Conservation (phyloP, 2,797 vertebrate species). For the Valencia hispanica region DNA sequence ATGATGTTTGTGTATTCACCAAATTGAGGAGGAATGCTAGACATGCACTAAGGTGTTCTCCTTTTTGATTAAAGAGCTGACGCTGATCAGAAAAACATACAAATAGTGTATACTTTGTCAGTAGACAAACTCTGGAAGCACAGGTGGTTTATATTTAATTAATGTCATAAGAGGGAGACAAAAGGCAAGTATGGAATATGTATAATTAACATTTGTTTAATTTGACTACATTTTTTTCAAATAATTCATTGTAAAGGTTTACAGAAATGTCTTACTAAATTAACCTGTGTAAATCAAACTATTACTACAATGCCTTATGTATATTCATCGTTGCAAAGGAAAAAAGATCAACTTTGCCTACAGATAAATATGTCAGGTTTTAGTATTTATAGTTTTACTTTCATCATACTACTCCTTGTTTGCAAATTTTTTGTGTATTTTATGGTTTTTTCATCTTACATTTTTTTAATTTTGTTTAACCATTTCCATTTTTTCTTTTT, state of each 20-base stretch:
- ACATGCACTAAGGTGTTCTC: not conserved
- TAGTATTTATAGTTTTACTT: not conserved
- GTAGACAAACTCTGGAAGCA: not conserved
- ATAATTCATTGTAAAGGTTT: too few relatives aligned
- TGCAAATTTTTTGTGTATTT: not conserved
- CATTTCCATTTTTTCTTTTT: not conserved
- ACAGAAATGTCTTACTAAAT: too few relatives aligned
- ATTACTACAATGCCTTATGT: not conserved
- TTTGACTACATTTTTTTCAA: too few relatives aligned
- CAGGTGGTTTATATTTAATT: not conserved
- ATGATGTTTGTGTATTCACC: not conserved
- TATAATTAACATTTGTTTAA: not conserved
- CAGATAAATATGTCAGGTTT: not conserved
- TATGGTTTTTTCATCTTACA: not conserved
- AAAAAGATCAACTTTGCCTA: not conserved
- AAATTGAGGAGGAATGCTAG: not conserved
- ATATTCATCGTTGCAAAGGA: not conserved
- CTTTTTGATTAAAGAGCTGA: not conserved
- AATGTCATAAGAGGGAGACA: constrained; percentile 1
- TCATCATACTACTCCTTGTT: not conserved
- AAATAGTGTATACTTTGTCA: not conserved
- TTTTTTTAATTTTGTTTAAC: not conserved
- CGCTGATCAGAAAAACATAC: not conserved
- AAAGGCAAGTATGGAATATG: not conserved
- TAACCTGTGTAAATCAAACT: not conserved